A percentile compares a stretch with the other conserved stretches of the same genome.
Evolutionary conservation across 2,113 vertebrate genomes (phyloP).

Genomic region (Romanogobio albipinnatus): DNA sequence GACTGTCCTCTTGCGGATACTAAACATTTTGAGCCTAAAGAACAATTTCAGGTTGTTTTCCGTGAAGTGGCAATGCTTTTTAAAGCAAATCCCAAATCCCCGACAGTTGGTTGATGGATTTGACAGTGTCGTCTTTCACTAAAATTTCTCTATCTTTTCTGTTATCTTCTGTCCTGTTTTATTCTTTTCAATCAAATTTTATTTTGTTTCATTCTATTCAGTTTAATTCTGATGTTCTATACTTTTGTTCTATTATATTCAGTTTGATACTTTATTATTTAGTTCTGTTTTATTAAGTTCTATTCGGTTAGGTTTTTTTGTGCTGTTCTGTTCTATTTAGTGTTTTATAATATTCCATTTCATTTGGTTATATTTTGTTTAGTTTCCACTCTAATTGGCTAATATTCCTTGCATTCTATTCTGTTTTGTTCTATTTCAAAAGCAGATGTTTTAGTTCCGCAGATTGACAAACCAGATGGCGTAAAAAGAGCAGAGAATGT

Average conservation of each 20-base stretch:
- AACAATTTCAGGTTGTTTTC: neutral
- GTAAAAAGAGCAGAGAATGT: neutral
- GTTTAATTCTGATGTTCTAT: neutral
- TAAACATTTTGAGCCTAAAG: neutral
- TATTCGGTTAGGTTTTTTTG: neutral
- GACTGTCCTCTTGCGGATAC: neutral
- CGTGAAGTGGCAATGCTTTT: neutral
- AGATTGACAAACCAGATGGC: neutral
- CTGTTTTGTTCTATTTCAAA: neutral
- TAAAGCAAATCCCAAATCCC: constrained; percentile 15
- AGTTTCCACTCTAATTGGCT: neutral
- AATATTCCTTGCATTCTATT: neutral
- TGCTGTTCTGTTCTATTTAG: neutral
- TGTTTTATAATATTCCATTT: neutral
- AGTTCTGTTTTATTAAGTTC: neutral
- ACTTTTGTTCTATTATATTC: neutral
- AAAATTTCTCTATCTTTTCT: neutral
- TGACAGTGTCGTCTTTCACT: neutral
- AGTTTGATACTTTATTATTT: neutral
- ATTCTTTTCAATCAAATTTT: too few species aligned
- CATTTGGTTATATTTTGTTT: neutral
- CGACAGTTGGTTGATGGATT: neutral
- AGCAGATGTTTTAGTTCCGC: neutral
- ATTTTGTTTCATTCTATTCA: neutral
- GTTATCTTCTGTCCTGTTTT: neutral